A percentile compares a stretch with the other conserved stretches of the same genome.
These are phyloP conservation scores for Hyposoter dolosus DNA, from an alignment of 2,888 invertebrate genomes.

Conservation along the genomic window DNA sequence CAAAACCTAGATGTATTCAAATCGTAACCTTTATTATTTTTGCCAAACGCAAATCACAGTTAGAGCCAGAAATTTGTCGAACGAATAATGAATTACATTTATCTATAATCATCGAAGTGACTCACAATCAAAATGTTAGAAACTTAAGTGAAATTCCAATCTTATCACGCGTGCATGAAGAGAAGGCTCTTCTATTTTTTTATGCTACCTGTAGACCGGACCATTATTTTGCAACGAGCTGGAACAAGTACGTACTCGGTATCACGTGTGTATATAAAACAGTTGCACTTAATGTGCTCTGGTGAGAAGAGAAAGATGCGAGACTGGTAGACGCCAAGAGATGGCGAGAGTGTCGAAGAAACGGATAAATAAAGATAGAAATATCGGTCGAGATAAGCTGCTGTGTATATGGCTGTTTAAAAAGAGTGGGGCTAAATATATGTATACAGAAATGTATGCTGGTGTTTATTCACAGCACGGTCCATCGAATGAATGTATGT, in stretches of 20 bases:
- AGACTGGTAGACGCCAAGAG: slow-evolving; percentile 61
- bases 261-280: slow-evolving; percentile 28
- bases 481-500: slow-evolving; percentile 63
- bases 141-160: neutral
- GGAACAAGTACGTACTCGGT: slow-evolving; percentile 21
- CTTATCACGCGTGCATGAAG: neutral
- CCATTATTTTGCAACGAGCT: slow-evolving; percentile 4
- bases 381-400: slow-evolving; percentile 60
- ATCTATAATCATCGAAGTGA: neutral
- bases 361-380: slow-evolving; percentile 59
- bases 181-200: neutral
- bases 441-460: slow-evolving; percentile 6
- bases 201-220: neutral
- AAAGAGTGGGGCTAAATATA: slow-evolving; percentile 52
- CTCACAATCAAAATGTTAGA: neutral
- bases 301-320: slow-evolving; percentile 64
- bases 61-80: neutral
- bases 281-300: slow-evolving; percentile 54
- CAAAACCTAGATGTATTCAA: neutral
- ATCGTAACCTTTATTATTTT: neutral
- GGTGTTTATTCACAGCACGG: slow-evolving; percentile 37
- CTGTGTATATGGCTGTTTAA: slow-evolving; percentile 18
- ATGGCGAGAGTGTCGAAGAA: slow-evolving; percentile 49
- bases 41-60: neutral
- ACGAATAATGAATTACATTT: neutral